These are phyloP conservation scores for Chrosomus eos DNA, from an alignment of 2,797 vertebrate genomes.

Conservation along the genomic window DNA sequence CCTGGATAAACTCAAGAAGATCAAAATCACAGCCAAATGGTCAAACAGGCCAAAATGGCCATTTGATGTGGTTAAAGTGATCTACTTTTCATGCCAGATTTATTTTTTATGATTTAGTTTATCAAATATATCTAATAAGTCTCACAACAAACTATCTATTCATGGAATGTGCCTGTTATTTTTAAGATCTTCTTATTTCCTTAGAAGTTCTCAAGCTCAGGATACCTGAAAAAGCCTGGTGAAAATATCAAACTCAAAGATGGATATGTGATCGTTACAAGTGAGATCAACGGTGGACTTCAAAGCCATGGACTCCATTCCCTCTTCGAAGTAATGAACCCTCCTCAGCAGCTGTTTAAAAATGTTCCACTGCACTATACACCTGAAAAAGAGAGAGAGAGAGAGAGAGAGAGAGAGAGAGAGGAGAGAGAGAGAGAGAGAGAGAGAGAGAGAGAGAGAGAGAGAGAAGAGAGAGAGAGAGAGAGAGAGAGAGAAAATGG, in stretches of 20 bases:
- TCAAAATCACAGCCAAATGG: background rate
- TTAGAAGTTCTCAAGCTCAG: background rate
- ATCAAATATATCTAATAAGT: background rate
- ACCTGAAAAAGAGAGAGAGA: slow-evolving; percentile 69
- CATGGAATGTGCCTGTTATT: background rate
- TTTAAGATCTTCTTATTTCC: background rate
- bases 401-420: slow-evolving; percentile 21
- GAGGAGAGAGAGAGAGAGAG: background rate
- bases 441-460: background rate
- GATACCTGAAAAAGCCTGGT: slow-evolving; percentile 89
- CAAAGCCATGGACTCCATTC: slow-evolving; percentile 83
- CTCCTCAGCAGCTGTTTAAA: slow-evolving; percentile 77
- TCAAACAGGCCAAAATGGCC: background rate
- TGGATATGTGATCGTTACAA: slow-evolving; percentile 84
- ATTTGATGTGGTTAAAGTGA: background rate
- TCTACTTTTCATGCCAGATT: background rate
- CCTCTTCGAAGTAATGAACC: slow-evolving; percentile 80
- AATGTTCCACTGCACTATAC: slow-evolving; percentile 81
- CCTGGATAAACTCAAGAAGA: background rate
- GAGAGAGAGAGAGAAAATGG: background rate
- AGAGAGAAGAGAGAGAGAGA: background rate
- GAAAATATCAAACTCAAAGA: slow-evolving; percentile 93
- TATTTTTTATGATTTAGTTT: background rate
- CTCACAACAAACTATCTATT: background rate
- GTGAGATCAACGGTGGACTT: slow-evolving; percentile 89